phyloP scores from a whole-genome alignment of 2,888 invertebrate species.

The Nemotelus nigrinus region DNA sequence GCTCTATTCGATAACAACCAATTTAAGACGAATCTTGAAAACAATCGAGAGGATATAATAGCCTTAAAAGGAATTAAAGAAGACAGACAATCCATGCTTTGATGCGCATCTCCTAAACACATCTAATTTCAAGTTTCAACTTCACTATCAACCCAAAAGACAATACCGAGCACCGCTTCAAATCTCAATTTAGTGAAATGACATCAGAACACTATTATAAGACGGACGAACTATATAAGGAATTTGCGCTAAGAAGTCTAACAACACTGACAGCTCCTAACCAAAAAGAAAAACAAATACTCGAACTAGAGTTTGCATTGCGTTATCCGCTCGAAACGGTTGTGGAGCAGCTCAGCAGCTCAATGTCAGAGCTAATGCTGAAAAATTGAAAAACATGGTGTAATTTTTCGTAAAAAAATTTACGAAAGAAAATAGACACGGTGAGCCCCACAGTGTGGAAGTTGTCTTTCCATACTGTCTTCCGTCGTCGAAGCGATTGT shows the following conservation, averaged over 20 bases:
- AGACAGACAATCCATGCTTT: too few relatives aligned
- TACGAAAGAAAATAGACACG: background rate
- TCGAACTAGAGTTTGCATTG: background rate
- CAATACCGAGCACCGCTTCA: too few relatives aligned
- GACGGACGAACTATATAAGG: constrained; percentile 29
- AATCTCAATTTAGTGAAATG: background rate
- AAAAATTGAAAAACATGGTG: constrained; percentile 36
- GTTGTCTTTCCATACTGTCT: constrained; percentile 17
- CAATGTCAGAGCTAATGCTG: background rate
- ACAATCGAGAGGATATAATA: too few relatives aligned
- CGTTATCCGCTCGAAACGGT: too few relatives aligned
- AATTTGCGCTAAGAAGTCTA: constrained; percentile 3
- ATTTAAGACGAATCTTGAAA: too few relatives aligned
- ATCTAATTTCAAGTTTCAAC: too few relatives aligned
- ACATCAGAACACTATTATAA: constrained; percentile 31
- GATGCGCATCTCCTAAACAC: too few relatives aligned
- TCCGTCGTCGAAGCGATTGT: background rate
- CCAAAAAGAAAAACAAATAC: background rate
- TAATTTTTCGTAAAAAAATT: background rate
- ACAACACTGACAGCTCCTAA: background rate
- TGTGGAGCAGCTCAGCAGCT: background rate
- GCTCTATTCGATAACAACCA: too few relatives aligned
- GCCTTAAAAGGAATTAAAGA: too few relatives aligned
- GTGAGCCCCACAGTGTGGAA: background rate
- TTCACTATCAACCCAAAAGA: too few relatives aligned